These are phyloP conservation scores for Drosophila incognita DNA, from an alignment of 2,888 invertebrate genomes.

Conservation along the genomic window DNA sequence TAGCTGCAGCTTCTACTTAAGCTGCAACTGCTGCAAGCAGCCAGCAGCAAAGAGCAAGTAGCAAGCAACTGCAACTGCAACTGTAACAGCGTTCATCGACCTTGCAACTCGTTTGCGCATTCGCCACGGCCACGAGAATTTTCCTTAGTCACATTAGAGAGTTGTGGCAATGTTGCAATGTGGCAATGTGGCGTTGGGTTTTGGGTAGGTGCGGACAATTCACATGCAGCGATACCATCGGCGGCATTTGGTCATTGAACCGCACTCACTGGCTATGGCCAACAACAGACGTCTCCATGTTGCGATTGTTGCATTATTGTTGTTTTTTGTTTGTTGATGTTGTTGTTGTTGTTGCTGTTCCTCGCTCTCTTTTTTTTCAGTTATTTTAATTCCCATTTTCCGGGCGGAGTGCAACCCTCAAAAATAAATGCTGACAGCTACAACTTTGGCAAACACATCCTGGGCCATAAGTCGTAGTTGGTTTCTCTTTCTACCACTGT, in stretches of 20 bases:
- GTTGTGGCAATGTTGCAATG: conserved; percentile 4
- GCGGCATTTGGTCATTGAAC: conserved; percentile 70
- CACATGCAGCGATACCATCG: conserved; percentile 59
- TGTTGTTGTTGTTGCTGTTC: neutral
- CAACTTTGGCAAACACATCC: conserved; percentile 56
- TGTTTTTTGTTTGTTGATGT: neutral
- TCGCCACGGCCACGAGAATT: conserved; percentile 42
- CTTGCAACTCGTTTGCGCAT: conserved; percentile 84
- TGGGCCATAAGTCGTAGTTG: conserved; percentile 66
- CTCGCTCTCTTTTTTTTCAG: conserved; percentile 28
- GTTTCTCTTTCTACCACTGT: conserved; percentile 84
- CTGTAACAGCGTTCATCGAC: conserved; percentile 82
- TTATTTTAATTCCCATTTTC: conserved; percentile 52
- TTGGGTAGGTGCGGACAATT: conserved; percentile 54
- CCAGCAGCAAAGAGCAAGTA: neutral
- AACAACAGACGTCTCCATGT: conserved; percentile 32
- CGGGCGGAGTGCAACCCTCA: conserved; percentile 45
- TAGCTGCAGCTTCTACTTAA: conserved; percentile 25
- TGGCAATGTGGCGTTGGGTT: conserved; percentile 10
- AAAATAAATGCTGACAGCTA: conserved; percentile 45
- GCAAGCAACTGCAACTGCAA: conserved; percentile 25
- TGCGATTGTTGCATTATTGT: conserved; percentile 21
- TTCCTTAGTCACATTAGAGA: conserved; percentile 36
- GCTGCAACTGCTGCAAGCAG: conserved; percentile 21
- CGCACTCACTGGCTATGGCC: conserved; percentile 21